phyloP scores from a whole-genome alignment of 92 coral and sea anemone species.

The Isaurus tuberculatus region DNA sequence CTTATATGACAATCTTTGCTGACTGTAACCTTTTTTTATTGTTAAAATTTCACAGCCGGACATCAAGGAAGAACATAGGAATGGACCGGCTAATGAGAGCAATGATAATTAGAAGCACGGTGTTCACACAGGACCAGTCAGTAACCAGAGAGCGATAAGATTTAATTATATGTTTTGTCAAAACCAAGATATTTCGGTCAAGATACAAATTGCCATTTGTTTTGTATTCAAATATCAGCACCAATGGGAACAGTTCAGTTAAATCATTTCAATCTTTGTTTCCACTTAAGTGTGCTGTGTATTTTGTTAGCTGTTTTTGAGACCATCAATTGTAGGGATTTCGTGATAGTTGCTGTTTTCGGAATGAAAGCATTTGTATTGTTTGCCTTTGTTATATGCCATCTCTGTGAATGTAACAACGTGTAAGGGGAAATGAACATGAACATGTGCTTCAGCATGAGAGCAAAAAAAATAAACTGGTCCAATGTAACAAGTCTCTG shows the following conservation, averaged over 20 bases:
- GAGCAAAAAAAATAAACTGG: slow-evolving; percentile 23
- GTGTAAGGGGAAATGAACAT: slow-evolving; percentile 33
- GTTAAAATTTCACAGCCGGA: neutral
- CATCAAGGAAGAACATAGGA: slow-evolving; percentile 32
- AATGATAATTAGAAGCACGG: slow-evolving; percentile 33
- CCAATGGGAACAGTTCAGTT: neutral
- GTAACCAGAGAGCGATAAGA: neutral
- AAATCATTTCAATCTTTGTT: slow-evolving; percentile 12
- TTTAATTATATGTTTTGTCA: slow-evolving; percentile 6
- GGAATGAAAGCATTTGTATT: slow-evolving; percentile 60
- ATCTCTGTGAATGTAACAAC: slow-evolving; percentile 53
- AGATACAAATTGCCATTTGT: slow-evolving; percentile 5
- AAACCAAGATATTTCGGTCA: neutral
- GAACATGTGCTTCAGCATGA: slow-evolving; percentile 19
- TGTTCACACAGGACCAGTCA: slow-evolving; percentile 24
- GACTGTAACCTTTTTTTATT: neutral
- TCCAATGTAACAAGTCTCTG: neutral
- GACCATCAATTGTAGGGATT: slow-evolving; percentile 25
- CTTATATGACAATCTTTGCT: neutral
- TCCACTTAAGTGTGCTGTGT: slow-evolving; percentile 27
- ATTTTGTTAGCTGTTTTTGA: neutral
- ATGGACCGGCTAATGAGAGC: slow-evolving; percentile 31
- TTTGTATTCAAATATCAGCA: slow-evolving; percentile 30
- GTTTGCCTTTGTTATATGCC: slow-evolving; percentile 65
- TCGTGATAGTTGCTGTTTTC: slow-evolving; percentile 65